These are phyloP conservation scores for Chrysocyon brachyurus DNA, from an alignment of 2,797 vertebrate species.

Conservation along the genomic window DNA sequence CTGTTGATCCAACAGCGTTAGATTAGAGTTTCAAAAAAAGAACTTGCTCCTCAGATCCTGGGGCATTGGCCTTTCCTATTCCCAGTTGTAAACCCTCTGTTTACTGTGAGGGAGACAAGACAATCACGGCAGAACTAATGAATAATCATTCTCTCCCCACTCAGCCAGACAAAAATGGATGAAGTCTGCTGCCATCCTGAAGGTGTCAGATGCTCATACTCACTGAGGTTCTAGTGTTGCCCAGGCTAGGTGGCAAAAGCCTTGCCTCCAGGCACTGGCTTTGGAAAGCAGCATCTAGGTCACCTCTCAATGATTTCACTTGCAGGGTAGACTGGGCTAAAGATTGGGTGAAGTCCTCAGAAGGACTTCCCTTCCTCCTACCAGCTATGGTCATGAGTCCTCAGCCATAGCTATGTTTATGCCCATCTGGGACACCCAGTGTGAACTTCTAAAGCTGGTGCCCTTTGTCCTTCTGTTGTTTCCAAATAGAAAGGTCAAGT, in stretches of 20 bases:
- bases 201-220: neutral
- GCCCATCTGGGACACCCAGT: neutral
- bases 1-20: neutral
- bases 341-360: neutral
- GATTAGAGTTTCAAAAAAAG: slow-evolving; percentile 26
- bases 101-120: neutral
- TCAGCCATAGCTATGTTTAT: neutral
- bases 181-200: neutral
- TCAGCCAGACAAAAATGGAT: neutral
- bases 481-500: slow-evolving; percentile 12
- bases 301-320: neutral
- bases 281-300: neutral
- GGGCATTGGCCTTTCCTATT: slow-evolving; percentile 27
- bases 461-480: neutral
- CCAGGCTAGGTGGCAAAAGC: neutral
- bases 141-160: neutral
- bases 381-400: neutral
- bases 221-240: neutral
- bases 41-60: neutral
- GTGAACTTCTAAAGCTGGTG: neutral
- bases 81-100: neutral
- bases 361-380: neutral
- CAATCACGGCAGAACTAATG: neutral
- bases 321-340: neutral
- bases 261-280: neutral